Conservation (phyloP, 2,888 invertebrate species). For the Fragum sueziense region DNA sequence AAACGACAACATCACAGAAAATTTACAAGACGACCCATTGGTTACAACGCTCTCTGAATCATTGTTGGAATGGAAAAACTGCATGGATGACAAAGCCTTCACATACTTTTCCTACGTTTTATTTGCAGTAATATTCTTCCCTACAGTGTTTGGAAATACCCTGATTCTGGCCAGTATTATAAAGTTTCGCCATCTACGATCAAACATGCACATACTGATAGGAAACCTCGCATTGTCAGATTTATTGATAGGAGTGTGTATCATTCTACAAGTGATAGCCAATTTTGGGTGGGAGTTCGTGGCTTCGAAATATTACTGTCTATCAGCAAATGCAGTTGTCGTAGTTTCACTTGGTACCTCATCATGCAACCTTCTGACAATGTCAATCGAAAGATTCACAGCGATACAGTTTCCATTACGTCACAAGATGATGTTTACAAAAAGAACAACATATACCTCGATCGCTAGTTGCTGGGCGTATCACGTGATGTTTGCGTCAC, state of each 20-base stretch:
- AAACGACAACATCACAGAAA: not conserved
- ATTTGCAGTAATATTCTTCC: constrained; percentile 47
- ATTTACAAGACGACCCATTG: not conserved
- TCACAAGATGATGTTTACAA: constrained; percentile 37
- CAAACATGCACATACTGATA: constrained; percentile 53
- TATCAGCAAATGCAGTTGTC: constrained; percentile 41
- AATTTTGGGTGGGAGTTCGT: constrained; percentile 28
- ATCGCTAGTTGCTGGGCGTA: constrained; percentile 45
- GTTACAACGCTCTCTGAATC: not conserved
- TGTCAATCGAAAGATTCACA: constrained; percentile 46
- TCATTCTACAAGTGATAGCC: constrained; percentile 37
- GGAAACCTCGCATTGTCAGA: constrained; percentile 53
- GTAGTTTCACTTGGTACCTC: constrained; percentile 53
- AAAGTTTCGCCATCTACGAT: constrained; percentile 43
- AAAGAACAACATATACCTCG: constrained; percentile 32
- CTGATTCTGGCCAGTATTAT: constrained; percentile 43
- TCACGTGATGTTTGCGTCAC: constrained; percentile 34
- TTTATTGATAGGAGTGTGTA: constrained; percentile 45
- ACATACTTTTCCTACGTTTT: constrained; percentile 45
- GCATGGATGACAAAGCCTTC: constrained; percentile 44
- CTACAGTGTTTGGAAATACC: constrained; percentile 50
- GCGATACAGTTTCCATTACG: constrained; percentile 42
- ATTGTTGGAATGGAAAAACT: constrained; percentile 32
- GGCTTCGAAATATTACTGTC: constrained; percentile 43
- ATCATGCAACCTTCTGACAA: constrained; percentile 40